Evolutionary conservation across 2,113 vertebrate species (phyloP).

Genomic region (Taxidea taxus): DNA sequence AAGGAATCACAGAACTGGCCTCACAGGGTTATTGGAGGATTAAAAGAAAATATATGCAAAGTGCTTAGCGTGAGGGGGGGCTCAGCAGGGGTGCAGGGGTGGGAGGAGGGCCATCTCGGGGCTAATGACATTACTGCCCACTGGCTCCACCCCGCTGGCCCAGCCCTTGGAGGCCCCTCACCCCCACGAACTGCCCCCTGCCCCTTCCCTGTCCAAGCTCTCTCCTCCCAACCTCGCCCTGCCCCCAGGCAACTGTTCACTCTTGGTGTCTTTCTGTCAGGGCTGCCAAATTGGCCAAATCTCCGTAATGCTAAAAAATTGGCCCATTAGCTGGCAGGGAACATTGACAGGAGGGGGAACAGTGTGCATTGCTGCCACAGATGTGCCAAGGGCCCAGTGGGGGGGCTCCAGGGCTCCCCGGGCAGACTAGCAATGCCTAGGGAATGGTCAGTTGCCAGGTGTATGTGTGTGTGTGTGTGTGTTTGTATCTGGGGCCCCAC

Average conservation of each 20-base stretch:
- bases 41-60: constrained; percentile 72
- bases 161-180: neutral
- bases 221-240: neutral
- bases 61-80: constrained; percentile 3
- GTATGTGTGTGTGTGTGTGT: neutral
- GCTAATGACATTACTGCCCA: constrained; percentile 49
- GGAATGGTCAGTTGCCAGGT: neutral
- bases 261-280: constrained; percentile 45
- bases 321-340: constrained; percentile 78
- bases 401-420: neutral
- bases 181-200: no score
- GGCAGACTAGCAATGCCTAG: neutral
- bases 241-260: neutral
- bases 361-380: neutral
- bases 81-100: neutral
- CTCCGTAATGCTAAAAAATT: constrained; percentile 81
- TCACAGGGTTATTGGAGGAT: constrained; percentile 68
- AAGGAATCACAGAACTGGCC: constrained; percentile 56
- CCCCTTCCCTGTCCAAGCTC: neutral
- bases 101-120: neutral
- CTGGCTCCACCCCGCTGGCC: neutral
- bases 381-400: neutral
- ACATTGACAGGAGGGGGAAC: constrained; percentile 28
- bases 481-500: accelerated
- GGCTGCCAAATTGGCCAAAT: constrained; percentile 79